These are phyloP conservation scores for Phenganax stokvisi DNA, from an alignment of 92 coral and sea anemone species.

Conservation along the genomic window DNA sequence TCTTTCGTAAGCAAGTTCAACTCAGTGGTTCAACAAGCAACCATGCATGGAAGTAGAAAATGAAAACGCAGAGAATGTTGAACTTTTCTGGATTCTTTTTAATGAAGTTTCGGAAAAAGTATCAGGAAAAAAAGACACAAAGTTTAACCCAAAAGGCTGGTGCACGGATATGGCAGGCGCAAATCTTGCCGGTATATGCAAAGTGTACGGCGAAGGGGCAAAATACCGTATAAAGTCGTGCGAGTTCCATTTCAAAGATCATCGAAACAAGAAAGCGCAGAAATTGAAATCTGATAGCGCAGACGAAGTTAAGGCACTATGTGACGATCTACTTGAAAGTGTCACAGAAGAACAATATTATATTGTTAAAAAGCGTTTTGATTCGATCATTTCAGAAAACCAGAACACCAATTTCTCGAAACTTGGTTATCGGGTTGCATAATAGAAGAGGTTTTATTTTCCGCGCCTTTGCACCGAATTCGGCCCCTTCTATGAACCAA, in stretches of 20 bases:
- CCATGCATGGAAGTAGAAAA: no score
- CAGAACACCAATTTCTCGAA: background rate
- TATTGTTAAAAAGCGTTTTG: slow-evolving; percentile 18
- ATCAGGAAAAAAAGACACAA: background rate
- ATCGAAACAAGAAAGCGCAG: slow-evolving; percentile 39
- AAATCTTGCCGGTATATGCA: slow-evolving; percentile 50
- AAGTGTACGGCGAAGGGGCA: slow-evolving; percentile 41
- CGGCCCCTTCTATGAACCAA: slow-evolving; percentile 58
- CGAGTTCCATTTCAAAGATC: slow-evolving; percentile 50
- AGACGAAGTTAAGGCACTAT: slow-evolving; percentile 28
- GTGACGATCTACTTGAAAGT: slow-evolving; percentile 27
- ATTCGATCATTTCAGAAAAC: slow-evolving; percentile 24
- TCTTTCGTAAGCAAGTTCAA: slow-evolving; percentile 38
- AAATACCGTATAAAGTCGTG: slow-evolving; percentile 11
- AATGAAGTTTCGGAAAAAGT: background rate
- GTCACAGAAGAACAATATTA: slow-evolving; percentile 18
- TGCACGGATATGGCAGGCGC: slow-evolving; percentile 68
- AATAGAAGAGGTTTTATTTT: slow-evolving; percentile 39
- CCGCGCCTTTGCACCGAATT: slow-evolving; percentile 43
- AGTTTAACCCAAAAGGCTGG: slow-evolving; percentile 31
- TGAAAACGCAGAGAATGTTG: background rate
- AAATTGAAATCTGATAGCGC: slow-evolving; percentile 27
- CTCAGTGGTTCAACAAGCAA: slow-evolving; percentile 9
- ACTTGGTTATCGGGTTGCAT: slow-evolving; percentile 44
- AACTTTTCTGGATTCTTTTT: background rate